Percentiles rank a stretch among this genome's conserved stretches.
phyloP scores from a whole-genome alignment of 2,797 vertebrate genomes.

The Lindbergichthys nudifrons region DNA sequence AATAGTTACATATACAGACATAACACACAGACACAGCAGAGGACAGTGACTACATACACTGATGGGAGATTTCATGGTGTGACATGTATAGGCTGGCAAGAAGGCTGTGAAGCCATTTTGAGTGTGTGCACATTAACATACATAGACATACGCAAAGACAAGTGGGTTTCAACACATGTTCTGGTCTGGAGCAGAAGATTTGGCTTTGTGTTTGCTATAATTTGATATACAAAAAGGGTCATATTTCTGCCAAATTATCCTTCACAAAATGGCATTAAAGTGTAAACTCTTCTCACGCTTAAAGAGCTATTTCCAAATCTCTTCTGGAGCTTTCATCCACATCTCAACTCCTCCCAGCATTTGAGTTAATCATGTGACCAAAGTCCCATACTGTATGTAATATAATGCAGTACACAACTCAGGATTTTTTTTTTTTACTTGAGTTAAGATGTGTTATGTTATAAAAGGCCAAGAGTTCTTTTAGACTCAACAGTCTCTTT shows the following conservation, averaged over 20 bases:
- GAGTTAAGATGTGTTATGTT: background rate
- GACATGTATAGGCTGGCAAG: conserved; percentile 57
- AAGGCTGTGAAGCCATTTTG: conserved; percentile 30
- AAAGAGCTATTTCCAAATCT: background rate
- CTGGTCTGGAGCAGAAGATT: conserved; percentile 14
- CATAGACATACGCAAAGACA: conserved; percentile 22
- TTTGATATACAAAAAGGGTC: background rate
- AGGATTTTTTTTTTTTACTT: background rate
- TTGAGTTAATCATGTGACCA: background rate
- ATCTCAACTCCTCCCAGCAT: background rate
- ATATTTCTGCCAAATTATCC: conserved; percentile 5
- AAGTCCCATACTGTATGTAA: background rate
- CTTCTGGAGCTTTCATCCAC: background rate
- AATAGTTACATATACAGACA: conserved; percentile 69
- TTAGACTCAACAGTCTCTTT: background rate
- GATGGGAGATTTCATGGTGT: conserved; percentile 30
- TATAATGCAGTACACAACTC: background rate
- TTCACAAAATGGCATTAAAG: conserved; percentile 7
- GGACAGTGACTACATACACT: conserved; percentile 41
- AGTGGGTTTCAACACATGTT: conserved; percentile 12
- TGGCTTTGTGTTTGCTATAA: background rate
- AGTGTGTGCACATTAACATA: conserved; percentile 34
- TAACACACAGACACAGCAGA: conserved; percentile 57
- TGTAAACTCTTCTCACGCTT: background rate
- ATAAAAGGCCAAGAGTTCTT: background rate